Evolutionary conservation across 2,888 invertebrate species (phyloP).

Genomic region (Lithosia quadra): DNA sequence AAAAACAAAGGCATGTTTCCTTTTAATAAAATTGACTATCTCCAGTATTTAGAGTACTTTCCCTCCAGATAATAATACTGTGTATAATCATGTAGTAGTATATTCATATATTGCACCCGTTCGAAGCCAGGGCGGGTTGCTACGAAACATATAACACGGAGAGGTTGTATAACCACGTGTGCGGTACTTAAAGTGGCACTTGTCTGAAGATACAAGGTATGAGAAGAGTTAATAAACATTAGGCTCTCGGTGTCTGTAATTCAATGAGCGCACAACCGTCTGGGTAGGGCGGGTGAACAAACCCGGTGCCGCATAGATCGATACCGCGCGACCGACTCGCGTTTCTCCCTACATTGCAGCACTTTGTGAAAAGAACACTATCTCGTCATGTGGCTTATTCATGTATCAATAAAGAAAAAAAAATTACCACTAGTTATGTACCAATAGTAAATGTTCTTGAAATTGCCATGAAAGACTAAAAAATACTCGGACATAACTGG

Average conservation of each 20-base stretch:
- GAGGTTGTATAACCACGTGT: conserved; percentile 22
- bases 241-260: conserved; percentile 53
- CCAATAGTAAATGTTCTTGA: too few relatives aligned
- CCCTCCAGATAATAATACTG: too few relatives aligned
- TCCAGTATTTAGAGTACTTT: too few relatives aligned
- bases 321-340: conserved; percentile 46
- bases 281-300: conserved; percentile 57
- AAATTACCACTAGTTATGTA: too few relatives aligned
- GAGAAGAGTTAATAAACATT: conserved; percentile 50
- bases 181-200: conserved; percentile 21
- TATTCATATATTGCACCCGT: neutral
- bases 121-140: neutral
- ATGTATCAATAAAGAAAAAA: neutral
- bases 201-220: conserved; percentile 35
- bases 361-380: conserved; percentile 49
- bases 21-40: too few relatives aligned
- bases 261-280: conserved; percentile 51
- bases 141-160: neutral
- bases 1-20: too few relatives aligned
- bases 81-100: too few relatives aligned
- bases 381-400: conserved; percentile 17
- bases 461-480: too few relatives aligned
- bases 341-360: conserved; percentile 51
- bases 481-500: too few relatives aligned
- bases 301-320: conserved; percentile 59